Evolutionary conservation across 2,113 vertebrate genomes (phyloP), one percentile per base, ranked within the genome.

Genomic region (Collichthys lucidus): DNA sequence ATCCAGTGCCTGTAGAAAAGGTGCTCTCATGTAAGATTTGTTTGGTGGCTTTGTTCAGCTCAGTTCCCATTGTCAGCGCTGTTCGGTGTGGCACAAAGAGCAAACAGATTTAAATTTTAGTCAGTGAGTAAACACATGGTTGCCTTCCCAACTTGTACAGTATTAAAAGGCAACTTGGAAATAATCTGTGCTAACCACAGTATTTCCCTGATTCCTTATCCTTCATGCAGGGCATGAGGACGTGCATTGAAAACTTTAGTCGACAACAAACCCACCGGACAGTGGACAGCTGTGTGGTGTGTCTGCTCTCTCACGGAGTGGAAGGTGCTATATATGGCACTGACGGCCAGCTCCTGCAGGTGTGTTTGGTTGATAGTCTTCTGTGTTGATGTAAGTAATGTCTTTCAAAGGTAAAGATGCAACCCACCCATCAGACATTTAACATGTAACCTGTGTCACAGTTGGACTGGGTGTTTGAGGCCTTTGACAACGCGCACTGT

Each of bases 401-500:
- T 49, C 1, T 15, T 50, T 20, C 6, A 40, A 31, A 15, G 14
- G n/a, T 46, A 29, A 29, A 29, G 19, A 47, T 57, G n/a, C 3
- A 60, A 14, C 2, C 11, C 3, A 3, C 4, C 20, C 22, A 50
- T 31, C 55, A 57, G 44, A 83, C 20, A 42, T 60, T 11, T 70
- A 35, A 68, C 22, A 16, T 52, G 10, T 44, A 26, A 16, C 86
- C 44, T 11, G 7, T 91, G 84, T 84, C 93, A 40, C 35, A 99
- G 98, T 89, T 99, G 71, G 97, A 99, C 84, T 97, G 97, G 86
- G 94, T 96, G 83, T 99, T 99, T 89, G 94, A 89, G 74, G 91
- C 96, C 67, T 97, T 99, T 79, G 97, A 99, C 92, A 99, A 99
- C 0, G 95, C 95, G 46, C 97, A 94, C 93, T 98, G 98, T 91